Evolutionary conservation across 2,113 vertebrate genomes (phyloP), one percentile per base, ranked within the genome.

Genomic region (Fulmarus glacialis): DNA sequence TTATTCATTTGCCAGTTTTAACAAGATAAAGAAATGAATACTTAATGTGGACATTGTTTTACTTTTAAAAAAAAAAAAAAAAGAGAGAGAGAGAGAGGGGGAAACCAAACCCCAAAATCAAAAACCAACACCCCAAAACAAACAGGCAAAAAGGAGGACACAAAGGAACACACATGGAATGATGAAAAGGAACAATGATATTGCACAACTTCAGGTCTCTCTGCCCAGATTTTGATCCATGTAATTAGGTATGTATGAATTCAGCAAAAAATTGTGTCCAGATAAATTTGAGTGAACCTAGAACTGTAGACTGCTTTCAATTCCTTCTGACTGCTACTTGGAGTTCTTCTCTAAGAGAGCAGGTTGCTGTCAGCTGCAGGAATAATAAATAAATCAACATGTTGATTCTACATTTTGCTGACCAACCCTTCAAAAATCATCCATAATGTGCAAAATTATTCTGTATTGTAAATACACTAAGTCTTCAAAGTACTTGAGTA

Each of bases 201-300:
- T 97, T 98, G 98, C 98, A 98, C 98, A 98, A 98, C 94, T 97
- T 98, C 93, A 97, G 91, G 52, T 97, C 77, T 98, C 97, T 97
- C 96, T 82, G 97, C 94, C 82, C 96, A 93, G 95, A 94, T 96
- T 82, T 95, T 97, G 93, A 95, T 98, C 98, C 96, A 80, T 97
- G 95, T 97, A 96, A 97, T 85, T 95, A 94, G 89, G 81, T 95
- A 73, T 34, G 94, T 90, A 95, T 92, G 93, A 97, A 96, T 97
- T 97, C 96, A 97, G 87, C 38, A 97, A 94, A 89, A 97, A 71
- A 52, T 9, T 95, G 94, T 82, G 84, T 92, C 96, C 96, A 86
- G 93, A 63, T 95, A 89, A 92, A 96, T 95, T 90, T 90, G 96
- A 96, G 77, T 95, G 82, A 96, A 87, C 58, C 80, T 94, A 88